phyloP scores from a whole-genome alignment of 2,797 vertebrate genomes.

The Typhlichthys subterraneus region DNA sequence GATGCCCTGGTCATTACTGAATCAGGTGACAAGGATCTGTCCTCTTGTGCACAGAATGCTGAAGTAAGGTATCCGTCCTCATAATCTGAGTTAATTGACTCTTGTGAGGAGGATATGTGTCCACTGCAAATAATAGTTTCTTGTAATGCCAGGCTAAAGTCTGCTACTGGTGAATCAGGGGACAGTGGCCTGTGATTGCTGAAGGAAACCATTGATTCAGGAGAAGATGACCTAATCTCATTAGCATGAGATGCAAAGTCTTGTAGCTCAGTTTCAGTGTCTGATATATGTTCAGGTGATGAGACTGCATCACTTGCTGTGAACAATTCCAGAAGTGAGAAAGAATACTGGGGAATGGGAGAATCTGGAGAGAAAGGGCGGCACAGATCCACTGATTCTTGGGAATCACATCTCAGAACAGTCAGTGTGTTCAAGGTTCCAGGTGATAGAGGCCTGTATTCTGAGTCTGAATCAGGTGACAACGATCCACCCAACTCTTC shows the following conservation, averaged over 20 bases:
- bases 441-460: conserved; percentile 25
- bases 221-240: conserved; percentile 1
- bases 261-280: conserved; percentile 28
- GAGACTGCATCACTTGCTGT: background rate
- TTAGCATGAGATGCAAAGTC: conserved; percentile 17
- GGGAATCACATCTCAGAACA: conserved; percentile 25
- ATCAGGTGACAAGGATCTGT: too few species aligned
- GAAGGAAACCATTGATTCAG: conserved; percentile 8
- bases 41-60: too few species aligned
- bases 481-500: conserved; percentile 8
- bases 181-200: conserved; percentile 15
- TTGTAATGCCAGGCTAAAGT: background rate
- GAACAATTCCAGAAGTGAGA: background rate
- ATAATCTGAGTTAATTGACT: conserved; percentile 15
- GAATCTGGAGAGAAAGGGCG: conserved; percentile 38
- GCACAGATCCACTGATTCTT: conserved; percentile 34
- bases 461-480: conserved; percentile 29
- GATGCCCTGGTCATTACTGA: conserved; percentile 19
- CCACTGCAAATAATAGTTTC: background rate
- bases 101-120: conserved; percentile 2
- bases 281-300: conserved; percentile 12
- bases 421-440: conserved; percentile 14
- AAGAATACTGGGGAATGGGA: conserved; percentile 29
- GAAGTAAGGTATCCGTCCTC: too few species aligned
- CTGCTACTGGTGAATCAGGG: conserved; percentile 17